Evolutionary conservation across 2,113 vertebrate species (phyloP).

Genomic region (Neogobius melanostomus): DNA sequence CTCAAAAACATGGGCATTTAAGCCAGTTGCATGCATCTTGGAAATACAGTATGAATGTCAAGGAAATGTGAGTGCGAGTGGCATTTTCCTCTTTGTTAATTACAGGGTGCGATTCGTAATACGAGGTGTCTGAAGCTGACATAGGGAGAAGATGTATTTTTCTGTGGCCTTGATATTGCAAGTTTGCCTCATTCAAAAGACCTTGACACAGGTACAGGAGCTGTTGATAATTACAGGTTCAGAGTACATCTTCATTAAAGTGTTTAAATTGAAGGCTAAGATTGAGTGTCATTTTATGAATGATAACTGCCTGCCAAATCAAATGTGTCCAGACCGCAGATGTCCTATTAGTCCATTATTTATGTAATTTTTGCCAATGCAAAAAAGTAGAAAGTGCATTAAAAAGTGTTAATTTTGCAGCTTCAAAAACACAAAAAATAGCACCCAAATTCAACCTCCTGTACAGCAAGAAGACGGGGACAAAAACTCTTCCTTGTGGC

Average conservation of each 20-base stretch:
- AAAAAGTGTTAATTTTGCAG: too few species aligned
- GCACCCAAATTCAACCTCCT: too few species aligned
- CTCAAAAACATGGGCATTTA: conserved; percentile 52
- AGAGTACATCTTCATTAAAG: neutral
- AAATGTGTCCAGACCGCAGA: too few species aligned
- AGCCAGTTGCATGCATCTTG: conserved; percentile 42
- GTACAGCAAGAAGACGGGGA: too few species aligned
- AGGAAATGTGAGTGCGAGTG: conserved; percentile 25
- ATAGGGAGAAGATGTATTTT: conserved; percentile 42
- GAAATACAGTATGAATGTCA: conserved; percentile 29
- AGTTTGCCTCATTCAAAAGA: conserved; percentile 9
- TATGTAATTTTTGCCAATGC: too few species aligned
- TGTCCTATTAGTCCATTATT: too few species aligned
- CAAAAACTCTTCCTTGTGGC: too few species aligned
- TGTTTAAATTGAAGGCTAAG: neutral
- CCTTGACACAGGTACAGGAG: neutral
- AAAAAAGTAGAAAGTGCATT: too few species aligned
- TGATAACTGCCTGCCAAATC: neutral
- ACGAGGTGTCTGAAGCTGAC: conserved; percentile 54
- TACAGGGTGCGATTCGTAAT: conserved; percentile 49
- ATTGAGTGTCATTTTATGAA: neutral
- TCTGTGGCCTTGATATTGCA: conserved; percentile 17
- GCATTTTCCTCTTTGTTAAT: conserved; percentile 68
- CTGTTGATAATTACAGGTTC: neutral
- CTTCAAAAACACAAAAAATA: too few species aligned